These are phyloP conservation scores for Zeus faber DNA, from an alignment of 2,113 vertebrate genomes.

Conservation along the genomic window DNA sequence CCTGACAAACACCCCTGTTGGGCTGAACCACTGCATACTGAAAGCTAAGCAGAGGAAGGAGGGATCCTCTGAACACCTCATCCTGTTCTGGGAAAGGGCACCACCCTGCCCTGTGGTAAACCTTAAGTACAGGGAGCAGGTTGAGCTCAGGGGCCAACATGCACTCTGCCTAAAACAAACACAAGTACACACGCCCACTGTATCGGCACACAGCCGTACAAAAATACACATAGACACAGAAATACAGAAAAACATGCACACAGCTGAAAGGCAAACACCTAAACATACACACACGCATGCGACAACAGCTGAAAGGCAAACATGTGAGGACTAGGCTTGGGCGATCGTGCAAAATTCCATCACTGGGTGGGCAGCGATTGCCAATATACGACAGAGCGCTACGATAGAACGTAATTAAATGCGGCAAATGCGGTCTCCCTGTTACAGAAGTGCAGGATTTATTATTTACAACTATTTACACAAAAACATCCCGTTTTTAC, in stretches of 20 bases:
- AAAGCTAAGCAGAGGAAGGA: constrained; percentile 15
- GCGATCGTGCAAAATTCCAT: too few species aligned
- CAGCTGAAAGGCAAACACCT: not conserved
- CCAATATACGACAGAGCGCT: too few species aligned
- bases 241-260: not conserved
- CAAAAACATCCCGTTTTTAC: too few species aligned
- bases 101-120: constrained; percentile 67
- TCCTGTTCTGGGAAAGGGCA: constrained; percentile 63
- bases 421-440: too few species aligned
- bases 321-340: constrained; percentile 15
- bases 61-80: constrained; percentile 41
- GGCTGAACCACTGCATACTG: constrained; percentile 18
- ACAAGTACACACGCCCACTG: not conserved
- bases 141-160: constrained; percentile 15
- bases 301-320: constrained; percentile 1
- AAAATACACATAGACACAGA: not conserved
- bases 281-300: constrained; percentile 6
- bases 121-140: constrained; percentile 54
- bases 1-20: constrained; percentile 8
- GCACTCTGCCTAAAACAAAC: not conserved
- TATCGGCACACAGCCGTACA: not conserved
- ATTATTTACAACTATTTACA: too few species aligned
- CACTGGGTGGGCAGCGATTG: too few species aligned
- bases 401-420: too few species aligned
- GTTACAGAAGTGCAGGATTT: too few species aligned